These are phyloP conservation scores for Laspeyria flexula DNA, from an alignment of 2,888 invertebrate species.

Conservation along the genomic window DNA sequence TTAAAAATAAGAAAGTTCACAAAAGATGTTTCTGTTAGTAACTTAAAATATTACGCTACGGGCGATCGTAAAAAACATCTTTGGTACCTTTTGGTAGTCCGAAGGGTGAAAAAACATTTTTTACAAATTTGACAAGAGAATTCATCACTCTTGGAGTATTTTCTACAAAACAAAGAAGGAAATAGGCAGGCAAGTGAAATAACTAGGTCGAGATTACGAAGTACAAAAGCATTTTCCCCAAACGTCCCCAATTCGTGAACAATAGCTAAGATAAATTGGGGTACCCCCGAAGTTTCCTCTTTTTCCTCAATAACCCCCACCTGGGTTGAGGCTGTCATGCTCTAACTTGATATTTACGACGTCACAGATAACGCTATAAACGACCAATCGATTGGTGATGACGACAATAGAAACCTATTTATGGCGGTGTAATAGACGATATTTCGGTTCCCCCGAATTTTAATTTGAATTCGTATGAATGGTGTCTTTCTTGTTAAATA, in stretches of 20 bases:
- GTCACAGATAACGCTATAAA: constrained; percentile 44
- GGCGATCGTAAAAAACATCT: background rate
- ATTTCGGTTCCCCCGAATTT: constrained; percentile 7
- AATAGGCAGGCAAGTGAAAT: constrained; percentile 40
- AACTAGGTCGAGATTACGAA: constrained; percentile 57
- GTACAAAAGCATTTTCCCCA: constrained; percentile 48
- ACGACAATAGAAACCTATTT: constrained; percentile 34
- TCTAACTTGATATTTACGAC: constrained; percentile 43
- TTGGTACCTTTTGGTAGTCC: background rate
- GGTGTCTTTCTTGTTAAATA: constrained; percentile 6
- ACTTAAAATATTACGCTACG: background rate
- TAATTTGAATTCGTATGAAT: constrained; percentile 9
- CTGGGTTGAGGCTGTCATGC: constrained; percentile 45
- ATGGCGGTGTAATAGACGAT: constrained; percentile 14
- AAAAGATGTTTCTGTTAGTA: too few species aligned
- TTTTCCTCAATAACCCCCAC: constrained; percentile 57
- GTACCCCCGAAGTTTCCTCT: constrained; percentile 41
- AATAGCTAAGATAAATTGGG: constrained; percentile 64
- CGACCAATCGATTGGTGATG: constrained; percentile 30
- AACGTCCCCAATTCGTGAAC: constrained; percentile 54
- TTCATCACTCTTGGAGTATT: constrained; percentile 24
- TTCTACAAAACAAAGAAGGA: constrained; percentile 36
- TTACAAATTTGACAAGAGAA: constrained; percentile 18
- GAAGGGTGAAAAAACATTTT: background rate
- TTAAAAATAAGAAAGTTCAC: background rate